These are phyloP conservation scores for Chloroceryle inda DNA, from an alignment of 2,797 vertebrate species.

Conservation along the genomic window DNA sequence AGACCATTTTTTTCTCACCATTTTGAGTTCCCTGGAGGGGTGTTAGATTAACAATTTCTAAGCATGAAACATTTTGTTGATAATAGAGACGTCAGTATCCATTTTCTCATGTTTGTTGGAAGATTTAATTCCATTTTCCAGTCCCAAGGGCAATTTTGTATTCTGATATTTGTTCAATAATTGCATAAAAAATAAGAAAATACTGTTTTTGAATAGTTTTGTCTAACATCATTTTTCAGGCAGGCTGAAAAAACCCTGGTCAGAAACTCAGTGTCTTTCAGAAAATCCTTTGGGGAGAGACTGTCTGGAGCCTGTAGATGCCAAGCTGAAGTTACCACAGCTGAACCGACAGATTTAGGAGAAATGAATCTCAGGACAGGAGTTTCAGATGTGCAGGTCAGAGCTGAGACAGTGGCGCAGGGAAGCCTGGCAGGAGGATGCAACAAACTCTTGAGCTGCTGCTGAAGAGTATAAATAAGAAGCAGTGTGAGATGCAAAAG, in stretches of 20 bases:
- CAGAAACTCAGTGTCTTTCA: conserved; percentile 31
- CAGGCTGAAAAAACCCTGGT: neutral
- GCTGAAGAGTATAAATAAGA: neutral
- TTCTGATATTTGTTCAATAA: conserved; percentile 59
- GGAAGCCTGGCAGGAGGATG: neutral
- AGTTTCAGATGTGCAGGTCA: conserved; percentile 14
- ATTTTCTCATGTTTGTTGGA: conserved; percentile 49
- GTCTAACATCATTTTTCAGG: conserved; percentile 8
- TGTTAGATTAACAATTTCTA: conserved; percentile 35
- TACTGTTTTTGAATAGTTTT: neutral
- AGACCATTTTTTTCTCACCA: neutral
- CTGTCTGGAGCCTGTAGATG: conserved; percentile 36
- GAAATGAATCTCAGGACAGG: neutral
- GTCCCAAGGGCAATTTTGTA: conserved; percentile 31
- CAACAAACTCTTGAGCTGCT: neutral
- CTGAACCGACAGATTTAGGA: conserved; percentile 3
- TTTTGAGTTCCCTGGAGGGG: conserved; percentile 9
- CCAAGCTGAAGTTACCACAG: conserved; percentile 6
- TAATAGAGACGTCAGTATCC: conserved; percentile 56
- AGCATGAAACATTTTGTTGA: conserved; percentile 46
- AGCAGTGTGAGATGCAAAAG: neutral
- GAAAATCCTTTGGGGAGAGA: conserved; percentile 21
- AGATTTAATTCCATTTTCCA: conserved; percentile 55
- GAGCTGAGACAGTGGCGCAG: neutral
- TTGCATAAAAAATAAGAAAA: conserved; percentile 33